These are phyloP conservation scores for Poecilus cupreus DNA, from an alignment of 2,888 invertebrate species.

Conservation along the genomic window DNA sequence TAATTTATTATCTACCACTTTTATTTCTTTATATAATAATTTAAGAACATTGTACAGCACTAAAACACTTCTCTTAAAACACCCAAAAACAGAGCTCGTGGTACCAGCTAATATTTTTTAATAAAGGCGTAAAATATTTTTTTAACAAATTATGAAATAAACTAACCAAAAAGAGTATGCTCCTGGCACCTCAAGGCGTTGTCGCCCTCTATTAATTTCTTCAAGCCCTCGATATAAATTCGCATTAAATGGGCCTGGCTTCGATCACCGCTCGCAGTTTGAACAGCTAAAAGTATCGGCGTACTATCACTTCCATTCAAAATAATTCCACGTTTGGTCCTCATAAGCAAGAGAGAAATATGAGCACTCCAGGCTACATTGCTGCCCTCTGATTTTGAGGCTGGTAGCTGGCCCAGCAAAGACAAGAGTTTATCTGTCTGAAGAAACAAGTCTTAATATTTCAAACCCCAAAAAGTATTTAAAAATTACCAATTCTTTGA, in stretches of 20 bases:
- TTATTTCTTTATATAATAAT: no score
- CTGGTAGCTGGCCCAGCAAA: constrained; percentile 28
- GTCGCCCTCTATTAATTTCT: constrained; percentile 61
- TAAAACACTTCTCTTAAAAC: no score
- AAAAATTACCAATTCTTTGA: constrained; percentile 70
- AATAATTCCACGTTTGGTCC: not conserved
- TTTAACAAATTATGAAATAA: no score
- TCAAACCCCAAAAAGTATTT: no score
- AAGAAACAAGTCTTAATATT: not conserved
- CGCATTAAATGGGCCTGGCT: constrained; percentile 26
- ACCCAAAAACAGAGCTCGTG: no score
- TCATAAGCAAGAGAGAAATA: constrained; percentile 49
- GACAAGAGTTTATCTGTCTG: constrained; percentile 42
- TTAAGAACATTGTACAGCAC: no score
- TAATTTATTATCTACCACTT: no score
- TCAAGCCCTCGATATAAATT: constrained; percentile 41
- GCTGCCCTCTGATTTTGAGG: not conserved
- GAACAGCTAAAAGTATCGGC: constrained; percentile 16
- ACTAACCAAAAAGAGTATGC: constrained; percentile 67
- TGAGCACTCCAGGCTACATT: constrained; percentile 45
- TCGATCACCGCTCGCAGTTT: constrained; percentile 11
- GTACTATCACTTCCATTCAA: not conserved
- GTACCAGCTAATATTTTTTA: no score
- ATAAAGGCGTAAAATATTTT: no score
- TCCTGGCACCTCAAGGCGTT: constrained; percentile 67